Conservation (phyloP, 2,113 vertebrate species). For the Podilymbus podiceps region DNA sequence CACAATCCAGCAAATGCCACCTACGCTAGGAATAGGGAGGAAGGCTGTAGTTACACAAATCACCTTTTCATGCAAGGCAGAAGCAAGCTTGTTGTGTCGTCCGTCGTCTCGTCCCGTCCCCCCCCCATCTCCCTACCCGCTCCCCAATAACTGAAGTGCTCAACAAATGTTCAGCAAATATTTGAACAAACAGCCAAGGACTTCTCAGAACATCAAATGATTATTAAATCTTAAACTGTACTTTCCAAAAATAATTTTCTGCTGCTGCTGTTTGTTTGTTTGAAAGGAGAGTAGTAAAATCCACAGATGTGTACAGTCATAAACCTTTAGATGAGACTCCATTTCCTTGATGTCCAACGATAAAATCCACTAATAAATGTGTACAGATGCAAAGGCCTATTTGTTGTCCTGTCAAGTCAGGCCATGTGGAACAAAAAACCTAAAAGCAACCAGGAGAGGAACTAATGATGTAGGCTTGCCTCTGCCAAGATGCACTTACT, state of each 20-base stretch:
- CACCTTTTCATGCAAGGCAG: neutral
- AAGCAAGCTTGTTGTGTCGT: neutral
- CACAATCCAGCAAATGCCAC: neutral
- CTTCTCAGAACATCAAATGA: constrained; percentile 54
- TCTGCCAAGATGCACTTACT: constrained; percentile 64
- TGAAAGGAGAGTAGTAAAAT: constrained; percentile 58
- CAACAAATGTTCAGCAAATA: constrained; percentile 22
- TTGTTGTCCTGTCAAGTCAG: constrained; percentile 63
- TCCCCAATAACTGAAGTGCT: neutral
- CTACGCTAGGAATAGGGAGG: neutral
- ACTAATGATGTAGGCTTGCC: constrained; percentile 45
- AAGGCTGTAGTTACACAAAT: neutral
- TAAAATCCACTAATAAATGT: constrained; percentile 60
- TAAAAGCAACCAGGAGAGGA: constrained; percentile 60
- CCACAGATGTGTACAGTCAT: constrained; percentile 45
- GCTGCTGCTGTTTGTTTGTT: constrained; percentile 58
- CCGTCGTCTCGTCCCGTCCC: too few species aligned
- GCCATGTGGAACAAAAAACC: constrained; percentile 53
- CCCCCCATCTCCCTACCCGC: neutral
- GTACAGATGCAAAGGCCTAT: constrained; percentile 63
- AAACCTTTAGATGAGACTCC: constrained; percentile 63
- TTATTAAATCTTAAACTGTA: constrained; percentile 58
- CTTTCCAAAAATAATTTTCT: constrained; percentile 63
- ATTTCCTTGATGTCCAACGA: constrained; percentile 61
- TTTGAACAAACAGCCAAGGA: constrained; percentile 43